phyloP scores from a whole-genome alignment of 2,888 invertebrate species.

The Noctua pronuba region DNA sequence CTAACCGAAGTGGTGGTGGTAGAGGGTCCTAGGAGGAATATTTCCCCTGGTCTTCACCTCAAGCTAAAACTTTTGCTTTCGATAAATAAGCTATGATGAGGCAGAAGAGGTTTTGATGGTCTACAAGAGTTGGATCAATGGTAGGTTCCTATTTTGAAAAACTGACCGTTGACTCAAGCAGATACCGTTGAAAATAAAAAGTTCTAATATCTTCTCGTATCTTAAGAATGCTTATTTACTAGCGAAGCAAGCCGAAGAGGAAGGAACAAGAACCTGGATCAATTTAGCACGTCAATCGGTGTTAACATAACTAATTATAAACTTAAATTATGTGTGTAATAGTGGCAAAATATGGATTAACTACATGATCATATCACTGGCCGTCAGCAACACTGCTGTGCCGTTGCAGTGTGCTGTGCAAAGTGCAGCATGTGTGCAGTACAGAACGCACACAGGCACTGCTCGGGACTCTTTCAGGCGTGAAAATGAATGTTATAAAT shows the following conservation, averaged over 20 bases:
- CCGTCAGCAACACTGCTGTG: constrained; percentile 26
- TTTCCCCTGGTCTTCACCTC: not conserved
- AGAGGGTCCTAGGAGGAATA: not conserved
- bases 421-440: constrained; percentile 66
- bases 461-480: constrained; percentile 84
- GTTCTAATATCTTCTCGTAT: not conserved
- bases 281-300: constrained; percentile 38
- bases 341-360: constrained; percentile 45
- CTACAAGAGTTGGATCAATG: not conserved
- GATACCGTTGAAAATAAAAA: not conserved
- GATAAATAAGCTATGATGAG: not conserved
- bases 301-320: constrained; percentile 49
- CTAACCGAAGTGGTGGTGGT: not conserved
- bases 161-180: not conserved
- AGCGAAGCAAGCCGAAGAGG: constrained; percentile 4
- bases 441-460: constrained; percentile 67
- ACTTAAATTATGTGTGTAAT: constrained; percentile 39
- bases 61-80: not conserved
- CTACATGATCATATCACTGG: constrained; percentile 40
- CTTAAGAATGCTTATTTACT: not conserved
- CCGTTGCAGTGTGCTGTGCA: constrained; percentile 42
- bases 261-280: constrained; percentile 23
- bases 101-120: constrained; percentile 2
- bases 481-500: constrained; percentile 91
- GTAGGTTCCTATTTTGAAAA: not conserved